Evolutionary conservation across 2,113 vertebrate genomes (phyloP).

Genomic region (cattle (Bos taurus)): DNA sequence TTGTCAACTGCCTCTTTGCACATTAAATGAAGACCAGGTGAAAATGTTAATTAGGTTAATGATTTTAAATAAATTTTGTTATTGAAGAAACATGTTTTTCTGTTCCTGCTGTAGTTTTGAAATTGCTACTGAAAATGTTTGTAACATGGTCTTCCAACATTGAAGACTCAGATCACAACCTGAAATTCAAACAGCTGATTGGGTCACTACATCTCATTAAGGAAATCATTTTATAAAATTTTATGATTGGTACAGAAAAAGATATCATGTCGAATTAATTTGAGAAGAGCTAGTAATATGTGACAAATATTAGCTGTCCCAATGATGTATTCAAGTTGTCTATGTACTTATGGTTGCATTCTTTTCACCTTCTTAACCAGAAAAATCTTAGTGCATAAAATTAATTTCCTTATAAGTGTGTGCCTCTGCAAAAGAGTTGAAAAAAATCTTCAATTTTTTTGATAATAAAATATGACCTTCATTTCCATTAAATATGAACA

Average conservation of each 20-base stretch:
- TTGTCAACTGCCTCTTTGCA: constrained; percentile 51
- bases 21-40: constrained; percentile 70
- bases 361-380: neutral
- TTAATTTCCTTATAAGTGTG: neutral
- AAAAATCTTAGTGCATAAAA: neutral
- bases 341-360: neutral
- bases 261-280: neutral
- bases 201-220: constrained; percentile 9
- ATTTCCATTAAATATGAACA: neutral
- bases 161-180: neutral
- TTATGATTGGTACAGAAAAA: neutral
- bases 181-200: constrained; percentile 21
- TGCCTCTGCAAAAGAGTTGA: neutral
- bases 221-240: neutral
- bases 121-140: constrained; percentile 43
- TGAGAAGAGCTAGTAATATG: neutral
- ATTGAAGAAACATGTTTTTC: constrained; percentile 62
- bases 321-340: neutral
- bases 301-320: neutral
- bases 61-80: constrained; percentile 68
- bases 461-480: neutral
- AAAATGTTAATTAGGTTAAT: constrained; percentile 75
- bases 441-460: neutral
- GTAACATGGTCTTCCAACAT: constrained; percentile 21
- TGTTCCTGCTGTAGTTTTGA: constrained; percentile 41